Conservation (phyloP, 2,113 vertebrate species). For the Psephotus haematonotus region DNA sequence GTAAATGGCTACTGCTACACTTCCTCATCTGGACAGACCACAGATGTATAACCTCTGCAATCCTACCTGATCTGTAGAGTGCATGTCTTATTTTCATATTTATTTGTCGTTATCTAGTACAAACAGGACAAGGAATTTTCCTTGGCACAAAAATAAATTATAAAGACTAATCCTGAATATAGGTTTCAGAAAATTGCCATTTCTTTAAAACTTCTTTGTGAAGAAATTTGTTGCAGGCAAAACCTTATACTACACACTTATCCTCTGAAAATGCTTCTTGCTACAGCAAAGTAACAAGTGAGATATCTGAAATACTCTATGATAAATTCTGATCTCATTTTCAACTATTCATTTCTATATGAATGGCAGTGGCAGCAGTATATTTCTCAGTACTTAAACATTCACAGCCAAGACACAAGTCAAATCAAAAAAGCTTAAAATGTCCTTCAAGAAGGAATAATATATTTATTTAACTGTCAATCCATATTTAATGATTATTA, state of each 20-base stretch:
- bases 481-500: conserved; percentile 19
- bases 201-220: not conserved
- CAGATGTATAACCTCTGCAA: not conserved
- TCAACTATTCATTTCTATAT: not conserved
- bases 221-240: not conserved
- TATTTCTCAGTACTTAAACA: not conserved
- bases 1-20: not conserved
- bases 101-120: not conserved
- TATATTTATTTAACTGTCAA: conserved; percentile 13
- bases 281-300: not conserved
- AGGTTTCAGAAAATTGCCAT: not conserved
- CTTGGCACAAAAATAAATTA: not conserved
- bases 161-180: not conserved
- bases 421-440: not conserved
- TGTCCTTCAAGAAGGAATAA: not conserved
- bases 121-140: not conserved
- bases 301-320: not conserved
- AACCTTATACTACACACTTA: not conserved
- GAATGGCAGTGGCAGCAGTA: not conserved
- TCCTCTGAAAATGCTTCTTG: not conserved
- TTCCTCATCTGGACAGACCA: not conserved
- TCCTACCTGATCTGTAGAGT: not conserved
- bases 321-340: not conserved
- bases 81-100: not conserved
- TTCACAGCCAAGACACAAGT: not conserved